These are phyloP conservation scores for Ascidia mentula DNA, from an alignment of 23 tunicate genomes.

Conservation along the genomic window DNA sequence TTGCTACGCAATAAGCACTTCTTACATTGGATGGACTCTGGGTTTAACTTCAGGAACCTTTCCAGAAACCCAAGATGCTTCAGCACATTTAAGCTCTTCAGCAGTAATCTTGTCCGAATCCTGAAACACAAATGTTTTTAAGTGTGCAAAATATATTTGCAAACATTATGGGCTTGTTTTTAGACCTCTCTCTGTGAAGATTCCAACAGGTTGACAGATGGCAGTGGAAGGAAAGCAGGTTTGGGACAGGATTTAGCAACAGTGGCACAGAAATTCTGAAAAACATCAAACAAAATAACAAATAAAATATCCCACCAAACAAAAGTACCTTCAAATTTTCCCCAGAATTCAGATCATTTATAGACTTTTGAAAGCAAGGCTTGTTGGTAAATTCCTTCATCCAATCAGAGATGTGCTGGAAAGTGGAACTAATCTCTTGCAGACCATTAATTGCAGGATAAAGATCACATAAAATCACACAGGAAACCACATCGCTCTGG, in stretches of 20 bases:
- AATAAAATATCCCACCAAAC: not conserved
- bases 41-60: not conserved
- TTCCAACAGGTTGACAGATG: not conserved
- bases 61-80: not conserved
- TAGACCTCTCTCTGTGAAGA: not conserved
- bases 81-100: slow-evolving; percentile 13
- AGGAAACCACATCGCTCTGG: slow-evolving; percentile 27
- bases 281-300: not conserved
- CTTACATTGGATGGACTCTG: slow-evolving; percentile 28
- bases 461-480: slow-evolving; percentile 32
- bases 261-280: not conserved
- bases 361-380: slow-evolving; percentile 37
- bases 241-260: not conserved
- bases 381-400: not conserved
- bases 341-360: not conserved
- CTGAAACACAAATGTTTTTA: not conserved
- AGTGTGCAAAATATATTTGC: not conserved
- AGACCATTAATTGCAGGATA: not conserved
- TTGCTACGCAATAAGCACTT: not conserved
- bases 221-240: not conserved
- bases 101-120: slow-evolving; percentile 5
- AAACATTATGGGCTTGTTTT: not conserved
- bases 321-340: not conserved
- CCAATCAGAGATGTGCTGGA: slow-evolving; percentile 27
- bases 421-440: not conserved